Conservation (phyloP, 2,113 vertebrate species). For the Colaptes auratus region DNA sequence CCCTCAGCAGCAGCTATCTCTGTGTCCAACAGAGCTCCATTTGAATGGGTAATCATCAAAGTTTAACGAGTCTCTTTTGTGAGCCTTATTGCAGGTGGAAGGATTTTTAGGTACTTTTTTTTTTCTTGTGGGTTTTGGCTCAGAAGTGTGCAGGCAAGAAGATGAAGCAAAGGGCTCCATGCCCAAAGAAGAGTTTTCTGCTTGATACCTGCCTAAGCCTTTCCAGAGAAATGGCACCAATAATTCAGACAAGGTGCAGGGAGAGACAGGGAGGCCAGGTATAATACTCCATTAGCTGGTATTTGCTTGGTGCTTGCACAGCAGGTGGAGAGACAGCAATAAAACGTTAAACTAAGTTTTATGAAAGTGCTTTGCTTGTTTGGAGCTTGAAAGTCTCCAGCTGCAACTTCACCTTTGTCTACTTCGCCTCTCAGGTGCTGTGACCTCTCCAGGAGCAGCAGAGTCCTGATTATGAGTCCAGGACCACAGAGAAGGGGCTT, state of each 20-base stretch:
- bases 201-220: background rate
- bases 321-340: background rate
- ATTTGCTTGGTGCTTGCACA: background rate
- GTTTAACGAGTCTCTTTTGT: conserved; percentile 38
- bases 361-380: background rate
- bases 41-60: conserved; percentile 62
- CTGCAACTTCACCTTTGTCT: background rate
- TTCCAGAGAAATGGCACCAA: background rate
- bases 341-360: background rate
- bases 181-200: background rate
- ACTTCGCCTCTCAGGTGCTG: background rate
- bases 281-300: background rate
- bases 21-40: conserved; percentile 53
- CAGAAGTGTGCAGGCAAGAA: background rate
- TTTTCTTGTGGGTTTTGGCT: conserved; percentile 7
- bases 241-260: background rate
- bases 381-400: background rate
- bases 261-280: background rate
- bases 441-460: background rate
- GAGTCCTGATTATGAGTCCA: background rate
- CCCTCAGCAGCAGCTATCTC: conserved; percentile 44
- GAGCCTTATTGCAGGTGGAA: conserved; percentile 40
- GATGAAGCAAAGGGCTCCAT: background rate
- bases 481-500: background rate
- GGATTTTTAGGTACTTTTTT: background rate